phyloP scores from a whole-genome alignment of 2,113 vertebrate species.

The Ifrita kowaldi region DNA sequence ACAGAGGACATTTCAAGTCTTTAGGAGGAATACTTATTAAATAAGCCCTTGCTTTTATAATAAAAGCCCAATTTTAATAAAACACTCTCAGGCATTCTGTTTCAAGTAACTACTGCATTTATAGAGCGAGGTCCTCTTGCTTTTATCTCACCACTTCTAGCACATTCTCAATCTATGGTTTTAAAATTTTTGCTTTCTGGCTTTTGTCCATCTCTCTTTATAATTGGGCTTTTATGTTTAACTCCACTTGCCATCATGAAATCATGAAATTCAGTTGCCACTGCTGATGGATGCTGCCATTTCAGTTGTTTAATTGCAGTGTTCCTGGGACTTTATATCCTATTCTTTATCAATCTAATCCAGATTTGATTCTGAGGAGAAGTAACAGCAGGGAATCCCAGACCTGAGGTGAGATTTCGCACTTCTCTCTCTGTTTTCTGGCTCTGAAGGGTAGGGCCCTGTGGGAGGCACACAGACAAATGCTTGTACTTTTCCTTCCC shows the following conservation, averaged over 20 bases:
- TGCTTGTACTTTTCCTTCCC: background rate
- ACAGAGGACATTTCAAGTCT: constrained; percentile 20
- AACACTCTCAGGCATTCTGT: constrained; percentile 9
- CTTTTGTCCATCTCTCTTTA: background rate
- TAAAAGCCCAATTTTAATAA: constrained; percentile 7
- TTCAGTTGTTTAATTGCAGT: background rate
- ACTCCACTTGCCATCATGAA: background rate
- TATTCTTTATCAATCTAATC: background rate
- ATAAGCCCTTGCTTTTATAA: background rate
- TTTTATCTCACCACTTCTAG: constrained; percentile 1
- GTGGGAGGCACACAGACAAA: background rate
- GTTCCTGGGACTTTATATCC: background rate
- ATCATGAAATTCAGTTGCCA: background rate
- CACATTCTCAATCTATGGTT: background rate
- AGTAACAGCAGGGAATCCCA: background rate
- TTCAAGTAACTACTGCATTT: constrained; percentile 29
- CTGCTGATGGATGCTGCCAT: background rate
- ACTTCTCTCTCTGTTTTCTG: background rate
- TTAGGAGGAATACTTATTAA: constrained; percentile 16
- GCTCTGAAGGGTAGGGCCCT: background rate
- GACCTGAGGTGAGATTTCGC: background rate
- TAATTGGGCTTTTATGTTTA: background rate
- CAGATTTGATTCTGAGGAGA: background rate
- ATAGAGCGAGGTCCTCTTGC: background rate
- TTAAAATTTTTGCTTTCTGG: background rate